phyloP scores from a whole-genome alignment of 2,113 vertebrate genomes.

The Pelecanoides urinatrix region DNA sequence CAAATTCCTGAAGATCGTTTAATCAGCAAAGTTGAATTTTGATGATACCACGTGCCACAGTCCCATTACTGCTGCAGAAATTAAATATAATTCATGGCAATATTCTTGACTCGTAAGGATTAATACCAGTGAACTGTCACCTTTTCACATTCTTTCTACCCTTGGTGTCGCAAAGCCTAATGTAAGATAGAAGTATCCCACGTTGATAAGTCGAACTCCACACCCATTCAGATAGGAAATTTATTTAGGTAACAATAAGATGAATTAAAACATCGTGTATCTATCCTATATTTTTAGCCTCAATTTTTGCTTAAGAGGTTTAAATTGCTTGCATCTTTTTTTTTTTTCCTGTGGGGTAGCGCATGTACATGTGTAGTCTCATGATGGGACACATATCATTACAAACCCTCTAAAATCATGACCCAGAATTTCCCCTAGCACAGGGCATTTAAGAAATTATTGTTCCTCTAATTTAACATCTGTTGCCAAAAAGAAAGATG shows the following conservation, averaged over 20 bases:
- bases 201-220: not conserved
- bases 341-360: not conserved
- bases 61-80: not conserved
- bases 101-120: not conserved
- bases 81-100: not conserved
- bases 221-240: not conserved
- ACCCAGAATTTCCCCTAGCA: not conserved
- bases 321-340: not conserved
- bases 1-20: conserved; percentile 34
- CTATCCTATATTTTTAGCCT: not conserved
- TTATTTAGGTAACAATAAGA: not conserved
- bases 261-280: not conserved
- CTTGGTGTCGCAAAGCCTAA: not conserved
- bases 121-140: not conserved
- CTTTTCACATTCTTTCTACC: not conserved
- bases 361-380: not conserved
- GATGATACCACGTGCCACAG: not conserved
- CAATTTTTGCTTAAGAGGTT: not conserved
- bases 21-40: not conserved
- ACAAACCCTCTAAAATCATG: not conserved
- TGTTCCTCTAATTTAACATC: not conserved
- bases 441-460: not conserved
- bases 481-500: not conserved
- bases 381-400: not conserved
- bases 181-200: not conserved